Conservation (phyloP, 92 coral and sea anemone genomes). For the Chrysogorgia sp. region DNA sequence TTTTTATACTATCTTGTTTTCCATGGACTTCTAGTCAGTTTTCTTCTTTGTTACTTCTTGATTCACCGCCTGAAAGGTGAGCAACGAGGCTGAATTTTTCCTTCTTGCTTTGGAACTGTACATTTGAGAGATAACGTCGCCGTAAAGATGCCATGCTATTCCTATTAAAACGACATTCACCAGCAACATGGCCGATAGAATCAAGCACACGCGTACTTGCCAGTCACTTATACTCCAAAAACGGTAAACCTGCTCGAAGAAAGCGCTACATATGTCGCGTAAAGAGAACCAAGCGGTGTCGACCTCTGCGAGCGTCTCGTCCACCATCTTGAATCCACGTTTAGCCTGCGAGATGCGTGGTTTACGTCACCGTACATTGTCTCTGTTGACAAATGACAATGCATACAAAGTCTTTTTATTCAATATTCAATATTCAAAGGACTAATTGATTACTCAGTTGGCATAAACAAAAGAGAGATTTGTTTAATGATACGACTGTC, state of each 20-base stretch:
- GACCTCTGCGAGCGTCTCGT: background rate
- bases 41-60: conserved; percentile 5
- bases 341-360: background rate
- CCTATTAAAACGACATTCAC: conserved; percentile 79
- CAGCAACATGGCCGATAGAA: conserved; percentile 69
- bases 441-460: conserved; percentile 32
- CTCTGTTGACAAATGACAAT: too few species aligned
- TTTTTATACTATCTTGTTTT: too few species aligned
- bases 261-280: conserved; percentile 18
- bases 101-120: conserved; percentile 74
- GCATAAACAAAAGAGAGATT: background rate
- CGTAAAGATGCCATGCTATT: conserved; percentile 80
- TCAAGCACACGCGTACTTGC: conserved; percentile 88
- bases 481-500: background rate
- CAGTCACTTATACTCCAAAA: conserved; percentile 78
- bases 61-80: background rate
- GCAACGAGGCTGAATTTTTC: conserved; percentile 8
- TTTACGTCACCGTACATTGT: too few species aligned
- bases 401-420: too few species aligned
- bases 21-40: background rate
- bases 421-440: background rate
- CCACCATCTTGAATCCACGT: conserved; percentile 35
- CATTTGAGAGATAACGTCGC: conserved; percentile 73
- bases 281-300: conserved; percentile 27
- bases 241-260: conserved; percentile 41